These are phyloP conservation scores for Collichthys lucidus DNA, from an alignment of 2,113 vertebrate species.

Conservation along the genomic window DNA sequence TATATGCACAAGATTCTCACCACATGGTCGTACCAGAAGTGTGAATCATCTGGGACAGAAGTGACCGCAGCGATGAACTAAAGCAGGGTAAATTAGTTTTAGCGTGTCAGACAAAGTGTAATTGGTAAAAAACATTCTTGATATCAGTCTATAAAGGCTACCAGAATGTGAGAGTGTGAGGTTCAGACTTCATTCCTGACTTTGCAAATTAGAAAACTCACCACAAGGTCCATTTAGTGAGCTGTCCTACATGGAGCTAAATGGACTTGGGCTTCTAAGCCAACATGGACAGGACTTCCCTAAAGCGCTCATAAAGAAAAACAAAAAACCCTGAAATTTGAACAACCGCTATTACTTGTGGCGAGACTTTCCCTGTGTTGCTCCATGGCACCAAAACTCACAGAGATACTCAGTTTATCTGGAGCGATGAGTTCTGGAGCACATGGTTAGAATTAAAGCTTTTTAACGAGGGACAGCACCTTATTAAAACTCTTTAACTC, in stretches of 20 bases:
- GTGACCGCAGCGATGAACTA: conserved; percentile 28
- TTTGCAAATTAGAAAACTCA: neutral
- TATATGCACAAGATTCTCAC: conserved; percentile 58
- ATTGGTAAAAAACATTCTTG: neutral
- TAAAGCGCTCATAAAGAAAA: neutral
- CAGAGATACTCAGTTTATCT: neutral
- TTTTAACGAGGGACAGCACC: conserved; percentile 9
- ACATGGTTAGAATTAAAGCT: neutral
- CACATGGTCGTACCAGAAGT: conserved; percentile 69
- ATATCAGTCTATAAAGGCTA: neutral
- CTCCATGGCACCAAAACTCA: neutral
- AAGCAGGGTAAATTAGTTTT: conserved; percentile 7
- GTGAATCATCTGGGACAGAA: conserved; percentile 75
- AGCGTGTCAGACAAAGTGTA: neutral
- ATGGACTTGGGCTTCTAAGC: neutral
- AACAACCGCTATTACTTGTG: neutral
- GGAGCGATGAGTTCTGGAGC: neutral
- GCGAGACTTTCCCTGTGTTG: neutral
- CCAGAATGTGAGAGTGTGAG: neutral
- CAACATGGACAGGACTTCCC: neutral
- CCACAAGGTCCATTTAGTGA: neutral
- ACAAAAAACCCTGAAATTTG: too few relatives aligned
- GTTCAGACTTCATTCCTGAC: neutral
- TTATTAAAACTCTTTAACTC: neutral
- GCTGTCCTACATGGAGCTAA: neutral